Evolutionary conservation across 2,113 vertebrate genomes (phyloP).

Genomic region (Channa argus): DNA sequence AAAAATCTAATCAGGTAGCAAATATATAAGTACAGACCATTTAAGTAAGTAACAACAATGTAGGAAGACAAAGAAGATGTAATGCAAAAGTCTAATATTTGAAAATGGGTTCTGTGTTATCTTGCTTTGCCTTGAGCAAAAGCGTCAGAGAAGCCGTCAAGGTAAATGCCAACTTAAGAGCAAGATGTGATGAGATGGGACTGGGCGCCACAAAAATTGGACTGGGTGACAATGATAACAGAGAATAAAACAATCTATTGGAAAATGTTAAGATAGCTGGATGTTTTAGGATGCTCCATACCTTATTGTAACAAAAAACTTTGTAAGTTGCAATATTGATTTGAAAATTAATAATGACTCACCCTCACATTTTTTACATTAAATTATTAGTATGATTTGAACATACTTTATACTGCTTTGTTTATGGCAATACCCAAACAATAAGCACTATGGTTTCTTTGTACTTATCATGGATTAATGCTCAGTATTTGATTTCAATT

Average conservation of each 20-base stretch:
- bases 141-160: neutral
- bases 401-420: no score
- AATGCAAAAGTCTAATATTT: neutral
- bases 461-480: slow-evolving; percentile 1
- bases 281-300: no score
- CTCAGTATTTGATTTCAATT: neutral
- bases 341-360: no score
- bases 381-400: no score
- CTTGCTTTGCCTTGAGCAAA: neutral
- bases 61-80: neutral
- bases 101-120: neutral
- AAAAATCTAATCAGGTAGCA: no score
- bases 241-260: neutral
- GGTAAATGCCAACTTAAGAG: slow-evolving; percentile 21
- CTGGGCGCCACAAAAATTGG: neutral
- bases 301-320: no score
- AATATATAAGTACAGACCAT: no score
- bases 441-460: neutral
- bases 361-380: no score
- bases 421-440: no score
- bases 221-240: neutral
- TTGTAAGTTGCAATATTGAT: no score
- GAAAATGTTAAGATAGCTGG: no score
- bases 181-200: neutral
- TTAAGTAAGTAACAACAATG: no score